Base-by-base conservation (phyloP, 2,797 vertebrate species). In the Selene dorsalis region DNA sequence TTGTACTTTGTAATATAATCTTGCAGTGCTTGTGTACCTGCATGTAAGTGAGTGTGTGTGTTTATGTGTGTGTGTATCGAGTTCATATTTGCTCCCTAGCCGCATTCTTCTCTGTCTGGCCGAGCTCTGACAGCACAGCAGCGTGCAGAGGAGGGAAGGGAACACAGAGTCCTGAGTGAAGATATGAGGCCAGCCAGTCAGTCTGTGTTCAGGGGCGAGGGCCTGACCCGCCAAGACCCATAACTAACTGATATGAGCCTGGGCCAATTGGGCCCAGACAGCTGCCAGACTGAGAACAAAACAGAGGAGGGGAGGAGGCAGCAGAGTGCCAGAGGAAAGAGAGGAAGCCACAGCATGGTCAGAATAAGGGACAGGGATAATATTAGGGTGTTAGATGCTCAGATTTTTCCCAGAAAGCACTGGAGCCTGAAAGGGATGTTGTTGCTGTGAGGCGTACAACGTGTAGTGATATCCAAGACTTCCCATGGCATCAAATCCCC, bases 171-270 rank as follows among this genome's bases (percentile, higher is more conserved):
- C 83, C 90, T 85, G 75, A 87, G 81, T 82, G 84, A 41, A 91
- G 92, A 93, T 91, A 92, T 79, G 89, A 91, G 84, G 82, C 88
- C 88, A 91, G 91, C 86, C 90, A 90, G 85, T 84, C 85, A 83
- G 92, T 92, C 91, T 91, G 87, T 90, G 89, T 90, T 89, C 87
- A 84, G 89, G 86, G 91, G 87, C 81, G 84, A 90, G 88, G 84
- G 86, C 85, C 90, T 79, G 90, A 89, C 89, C 91, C 79, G 70
- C 89, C 87, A 80, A 91, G 91, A 91, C 90, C 92, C 80, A 87
- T 85, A 91, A 89, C 91, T 87, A 91, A 91, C 91, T 92, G 93
- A 92, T 93, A 92, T 87, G 86, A 91, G 89, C 72, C 77, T 20
- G 11, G 72, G 92, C 91, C 92, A 93, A 91, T 84, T 90, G 85